Base-by-base conservation (phyloP, 2,797 vertebrate genomes). In the Spinibarbus caldwelli region DNA sequence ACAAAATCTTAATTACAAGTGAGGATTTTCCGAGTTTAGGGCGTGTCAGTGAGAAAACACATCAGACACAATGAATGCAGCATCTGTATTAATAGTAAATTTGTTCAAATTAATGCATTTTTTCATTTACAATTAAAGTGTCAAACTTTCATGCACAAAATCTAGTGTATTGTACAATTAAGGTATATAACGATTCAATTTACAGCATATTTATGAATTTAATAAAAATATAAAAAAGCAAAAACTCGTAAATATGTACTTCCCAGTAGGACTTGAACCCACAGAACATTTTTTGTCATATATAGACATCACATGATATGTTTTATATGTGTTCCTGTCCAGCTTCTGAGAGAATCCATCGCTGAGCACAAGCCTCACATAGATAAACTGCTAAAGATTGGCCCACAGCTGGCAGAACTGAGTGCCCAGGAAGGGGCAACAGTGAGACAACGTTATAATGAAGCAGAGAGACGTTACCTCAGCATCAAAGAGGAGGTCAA, bases 341-440 rank as follows among this genome's bases (percentile, higher is more conserved):
- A 99, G 98, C 95, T 99, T 93, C 92, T 99, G 89, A 93, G 98
- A 80, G 98, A 99, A 91, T 98, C 98, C 1, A 98, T 99, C 8
- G 95, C 98, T 0, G 98, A 99, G 47, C 98, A 99, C 90, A 99
- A 99, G 81, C 98, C 98, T 49, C 98, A 99, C 89, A 98, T 99
- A 38, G 98, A 99, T 95, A 99, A 99, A 91, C 95, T 99, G 88
- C 93, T 99, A 90, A 99, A 99, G 94, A 99, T 99, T 5, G 98
- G 98, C 5, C 98, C 98, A 0, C 98, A 97, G 90, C 93, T 99
- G 90, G 97, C 96, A 17, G 95, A 97, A 84, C 95, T 99, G 87
- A 99, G 98, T 89, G 89, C 95, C 0, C 96, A 97, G 84, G 97
- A 99, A 90, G 97, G 98, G 3, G 94, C 92, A 23, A 92, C 94